Conservation (phyloP, 2,797 vertebrate genomes). For the Eulemur rubriventer region DNA sequence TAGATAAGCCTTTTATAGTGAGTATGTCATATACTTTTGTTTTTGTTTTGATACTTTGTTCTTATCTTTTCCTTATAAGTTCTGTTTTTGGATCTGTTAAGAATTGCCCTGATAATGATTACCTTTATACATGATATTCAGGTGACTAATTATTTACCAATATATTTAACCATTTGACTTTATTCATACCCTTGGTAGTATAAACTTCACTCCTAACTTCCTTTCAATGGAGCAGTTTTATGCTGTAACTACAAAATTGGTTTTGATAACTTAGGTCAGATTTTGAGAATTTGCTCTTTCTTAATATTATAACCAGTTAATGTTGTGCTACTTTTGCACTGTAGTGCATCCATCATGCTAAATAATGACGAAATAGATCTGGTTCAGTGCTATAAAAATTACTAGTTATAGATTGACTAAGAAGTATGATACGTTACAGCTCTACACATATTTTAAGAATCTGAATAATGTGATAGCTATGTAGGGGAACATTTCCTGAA, state of each 20-base stretch:
- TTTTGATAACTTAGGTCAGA: background rate
- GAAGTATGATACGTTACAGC: background rate
- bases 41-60: background rate
- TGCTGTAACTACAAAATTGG: background rate
- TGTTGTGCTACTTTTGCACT: background rate
- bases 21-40: background rate
- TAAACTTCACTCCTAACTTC: slow-evolving; percentile 13
- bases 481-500: slow-evolving; percentile 7
- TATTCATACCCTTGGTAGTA: background rate
- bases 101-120: background rate
- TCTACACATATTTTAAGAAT: background rate
- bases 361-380: background rate
- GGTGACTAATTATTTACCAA: background rate
- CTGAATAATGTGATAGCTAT: background rate
- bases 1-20: background rate
- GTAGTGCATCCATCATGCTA: background rate
- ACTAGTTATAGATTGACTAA: background rate
- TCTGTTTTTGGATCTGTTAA: background rate
- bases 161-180: background rate
- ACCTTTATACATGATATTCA: background rate
- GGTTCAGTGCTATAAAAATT: background rate
- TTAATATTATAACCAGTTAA: background rate
- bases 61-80: background rate
- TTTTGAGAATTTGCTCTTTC: slow-evolving; percentile 19
- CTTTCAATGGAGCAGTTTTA: background rate